Evolutionary conservation across 2,797 vertebrate genomes (phyloP).

Genomic region (Brachyalestes nurse): DNA sequence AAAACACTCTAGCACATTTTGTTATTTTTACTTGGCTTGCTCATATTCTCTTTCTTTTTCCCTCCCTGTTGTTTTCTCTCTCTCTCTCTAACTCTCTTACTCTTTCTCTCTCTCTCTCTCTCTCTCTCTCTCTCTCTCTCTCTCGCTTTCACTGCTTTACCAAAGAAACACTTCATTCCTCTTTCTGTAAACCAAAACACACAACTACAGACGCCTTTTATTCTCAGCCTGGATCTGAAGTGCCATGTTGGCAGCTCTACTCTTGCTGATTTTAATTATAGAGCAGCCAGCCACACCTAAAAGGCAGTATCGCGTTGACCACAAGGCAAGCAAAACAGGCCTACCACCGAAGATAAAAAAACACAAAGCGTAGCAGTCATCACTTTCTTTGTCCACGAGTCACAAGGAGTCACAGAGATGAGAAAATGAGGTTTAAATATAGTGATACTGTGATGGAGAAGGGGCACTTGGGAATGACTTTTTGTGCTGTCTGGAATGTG

Average conservation of each 20-base stretch:
- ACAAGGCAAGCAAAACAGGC: constrained; percentile 57
- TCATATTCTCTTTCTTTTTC: background rate
- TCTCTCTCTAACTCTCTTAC: background rate
- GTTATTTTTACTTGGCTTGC: constrained; percentile 1
- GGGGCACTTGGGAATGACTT: background rate
- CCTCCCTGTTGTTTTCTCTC: background rate
- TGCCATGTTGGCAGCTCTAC: constrained; percentile 61
- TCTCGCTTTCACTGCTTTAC: too few relatives aligned
- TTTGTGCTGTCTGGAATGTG: background rate
- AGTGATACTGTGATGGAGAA: background rate
- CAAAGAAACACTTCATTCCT: too few relatives aligned
- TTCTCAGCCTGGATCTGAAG: constrained; percentile 53
- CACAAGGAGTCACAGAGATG: background rate
- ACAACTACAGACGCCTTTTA: background rate
- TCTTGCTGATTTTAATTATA: constrained; percentile 68
- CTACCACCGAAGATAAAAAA: background rate
- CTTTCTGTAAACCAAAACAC: background rate
- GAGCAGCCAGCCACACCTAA: constrained; percentile 67
- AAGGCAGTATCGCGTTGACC: constrained; percentile 50
- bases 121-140: too few relatives aligned
- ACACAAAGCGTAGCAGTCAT: background rate
- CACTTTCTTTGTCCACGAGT: background rate
- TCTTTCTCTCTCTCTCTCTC: background rate
- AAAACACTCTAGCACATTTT: background rate
- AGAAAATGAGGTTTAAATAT: constrained; percentile 14